Conservation (phyloP, 23 tunicate genomes). For the Trididemnum clinides region DNA sequence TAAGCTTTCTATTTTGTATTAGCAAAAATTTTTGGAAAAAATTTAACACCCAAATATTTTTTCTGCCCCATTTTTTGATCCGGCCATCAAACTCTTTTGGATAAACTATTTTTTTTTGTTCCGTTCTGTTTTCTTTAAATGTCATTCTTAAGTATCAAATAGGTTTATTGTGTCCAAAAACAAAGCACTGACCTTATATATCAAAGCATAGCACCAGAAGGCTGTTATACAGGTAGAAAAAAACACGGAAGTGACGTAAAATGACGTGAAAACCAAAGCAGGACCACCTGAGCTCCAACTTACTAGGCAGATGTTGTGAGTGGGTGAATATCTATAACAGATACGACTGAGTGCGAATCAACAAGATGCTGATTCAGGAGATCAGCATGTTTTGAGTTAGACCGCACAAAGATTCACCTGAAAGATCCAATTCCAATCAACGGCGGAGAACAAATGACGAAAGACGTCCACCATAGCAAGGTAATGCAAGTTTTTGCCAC, state of each 20-base stretch:
- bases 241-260: constrained; percentile 67
- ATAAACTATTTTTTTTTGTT: no score
- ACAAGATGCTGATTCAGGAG: no score
- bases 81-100: no score
- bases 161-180: background rate
- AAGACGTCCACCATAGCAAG: constrained; percentile 67
- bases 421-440: constrained; percentile 62
- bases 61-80: no score
- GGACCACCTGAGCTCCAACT: constrained; percentile 66
- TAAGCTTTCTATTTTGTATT: no score
- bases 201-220: constrained; percentile 34
- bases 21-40: no score
- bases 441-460: constrained; percentile 57
- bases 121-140: no score
- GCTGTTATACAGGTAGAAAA: constrained; percentile 34
- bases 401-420: constrained; percentile 41
- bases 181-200: constrained; percentile 47
- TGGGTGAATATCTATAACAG: constrained; percentile 63
- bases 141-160: background rate
- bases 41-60: no score
- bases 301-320: constrained; percentile 48
- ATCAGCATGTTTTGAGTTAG: background rate
- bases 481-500: constrained; percentile 43
- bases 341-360: no score
- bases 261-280: constrained; percentile 46